These are phyloP conservation scores for Trachurus trachurus DNA, from an alignment of 2,797 vertebrate species.

Conservation along the genomic window DNA sequence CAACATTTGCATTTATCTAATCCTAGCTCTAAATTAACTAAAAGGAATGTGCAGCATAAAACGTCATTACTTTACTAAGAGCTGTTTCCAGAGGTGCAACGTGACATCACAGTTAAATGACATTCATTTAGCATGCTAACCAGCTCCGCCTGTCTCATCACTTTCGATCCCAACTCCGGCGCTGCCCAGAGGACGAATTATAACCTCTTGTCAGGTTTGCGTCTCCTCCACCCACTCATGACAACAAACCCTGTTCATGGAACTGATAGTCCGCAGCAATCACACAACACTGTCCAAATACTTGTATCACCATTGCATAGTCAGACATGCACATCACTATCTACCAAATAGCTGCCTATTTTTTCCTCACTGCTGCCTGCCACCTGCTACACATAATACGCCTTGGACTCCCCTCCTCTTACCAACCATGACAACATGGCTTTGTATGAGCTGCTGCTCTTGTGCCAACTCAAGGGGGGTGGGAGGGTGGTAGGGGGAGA, in stretches of 20 bases:
- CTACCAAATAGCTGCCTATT: conserved; percentile 48
- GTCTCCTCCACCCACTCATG: too few species aligned
- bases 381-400: conserved; percentile 72
- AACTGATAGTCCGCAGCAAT: not conserved
- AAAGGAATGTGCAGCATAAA: too few species aligned
- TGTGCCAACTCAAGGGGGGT: conserved; percentile 46
- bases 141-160: too few species aligned
- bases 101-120: too few species aligned
- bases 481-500: conserved; percentile 47
- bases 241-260: too few species aligned
- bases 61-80: too few species aligned
- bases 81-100: too few species aligned
- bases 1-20: not conserved
- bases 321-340: conserved; percentile 47
- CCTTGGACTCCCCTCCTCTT: conserved; percentile 34
- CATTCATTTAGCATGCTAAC: too few species aligned
- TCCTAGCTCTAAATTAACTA: too few species aligned
- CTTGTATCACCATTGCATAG: conserved; percentile 14
- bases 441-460: conserved; percentile 62
- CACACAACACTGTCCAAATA: not conserved
- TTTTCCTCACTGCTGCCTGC: conserved; percentile 54
- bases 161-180: too few species aligned
- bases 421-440: conserved; percentile 58
- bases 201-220: too few species aligned
- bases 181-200: too few species aligned